Conservation (phyloP, 2,113 vertebrate genomes). For the Cinclus mexicanus region DNA sequence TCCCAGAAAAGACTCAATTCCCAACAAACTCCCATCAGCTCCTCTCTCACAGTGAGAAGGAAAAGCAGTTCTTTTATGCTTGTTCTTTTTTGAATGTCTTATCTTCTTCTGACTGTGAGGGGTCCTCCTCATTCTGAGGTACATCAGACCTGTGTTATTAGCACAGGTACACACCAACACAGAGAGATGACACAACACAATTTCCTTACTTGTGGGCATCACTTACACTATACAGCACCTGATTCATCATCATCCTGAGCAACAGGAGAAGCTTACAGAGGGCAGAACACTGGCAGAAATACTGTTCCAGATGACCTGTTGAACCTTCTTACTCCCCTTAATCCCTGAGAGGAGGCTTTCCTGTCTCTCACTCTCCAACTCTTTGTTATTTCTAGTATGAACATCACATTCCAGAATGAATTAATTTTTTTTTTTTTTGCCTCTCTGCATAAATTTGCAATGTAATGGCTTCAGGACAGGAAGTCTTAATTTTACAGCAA, state of each 20-base stretch:
- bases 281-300: neutral
- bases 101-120: neutral
- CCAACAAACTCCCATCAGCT: neutral
- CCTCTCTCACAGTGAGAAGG: neutral
- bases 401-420: neutral
- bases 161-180: neutral
- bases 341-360: neutral
- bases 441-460: neutral
- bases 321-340: neutral
- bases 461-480: neutral
- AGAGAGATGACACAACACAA: neutral
- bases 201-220: fast-evolving
- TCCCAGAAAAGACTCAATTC: neutral
- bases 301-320: neutral
- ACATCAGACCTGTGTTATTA: neutral
- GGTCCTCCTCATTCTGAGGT: neutral
- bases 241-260: neutral
- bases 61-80: neutral
- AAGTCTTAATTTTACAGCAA: neutral
- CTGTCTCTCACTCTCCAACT: neutral
- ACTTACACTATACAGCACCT: neutral
- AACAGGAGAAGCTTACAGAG: neutral
- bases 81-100: neutral
- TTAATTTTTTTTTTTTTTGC: neutral
- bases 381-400: neutral